Evolutionary conservation across 1,140 invertebrate genomes (phyloP).

Genomic region (Plutomurus gul): DNA sequence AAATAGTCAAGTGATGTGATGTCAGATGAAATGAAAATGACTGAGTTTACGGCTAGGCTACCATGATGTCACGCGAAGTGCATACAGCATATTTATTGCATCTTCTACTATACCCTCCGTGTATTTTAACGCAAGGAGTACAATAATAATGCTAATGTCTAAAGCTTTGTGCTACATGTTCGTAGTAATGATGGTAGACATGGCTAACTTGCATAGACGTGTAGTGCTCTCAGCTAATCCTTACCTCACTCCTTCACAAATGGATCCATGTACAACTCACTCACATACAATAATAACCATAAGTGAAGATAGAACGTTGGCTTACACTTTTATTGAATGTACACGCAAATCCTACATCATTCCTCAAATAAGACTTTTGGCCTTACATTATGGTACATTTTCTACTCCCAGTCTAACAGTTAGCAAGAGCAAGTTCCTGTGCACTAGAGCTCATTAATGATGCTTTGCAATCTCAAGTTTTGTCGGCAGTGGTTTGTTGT

Average conservation of each 20-base stretch:
- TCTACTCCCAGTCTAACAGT: not conserved
- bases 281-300: not conserved
- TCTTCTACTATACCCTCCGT: no score
- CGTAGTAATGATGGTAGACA: no score
- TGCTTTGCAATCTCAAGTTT: not conserved
- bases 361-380: not conserved
- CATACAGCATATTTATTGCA: not conserved
- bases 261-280: no score
- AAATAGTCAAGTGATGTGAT: conserved; percentile 13
- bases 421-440: no score
- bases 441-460: no score
- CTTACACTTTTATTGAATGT: not conserved
- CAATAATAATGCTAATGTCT: no score
- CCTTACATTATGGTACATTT: not conserved
- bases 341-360: not conserved
- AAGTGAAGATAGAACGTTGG: not conserved
- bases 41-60: conserved; percentile 9
- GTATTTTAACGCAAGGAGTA: conserved; percentile 1
- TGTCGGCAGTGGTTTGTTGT: not conserved
- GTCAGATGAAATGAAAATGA: conserved; percentile 15
- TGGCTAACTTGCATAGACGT: no score
- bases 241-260: no score
- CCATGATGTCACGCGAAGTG: not conserved
- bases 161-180: no score
- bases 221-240: no score